These are phyloP conservation scores for Peucedramus taeniatus DNA, from an alignment of 2,113 vertebrate genomes.

Conservation along the genomic window DNA sequence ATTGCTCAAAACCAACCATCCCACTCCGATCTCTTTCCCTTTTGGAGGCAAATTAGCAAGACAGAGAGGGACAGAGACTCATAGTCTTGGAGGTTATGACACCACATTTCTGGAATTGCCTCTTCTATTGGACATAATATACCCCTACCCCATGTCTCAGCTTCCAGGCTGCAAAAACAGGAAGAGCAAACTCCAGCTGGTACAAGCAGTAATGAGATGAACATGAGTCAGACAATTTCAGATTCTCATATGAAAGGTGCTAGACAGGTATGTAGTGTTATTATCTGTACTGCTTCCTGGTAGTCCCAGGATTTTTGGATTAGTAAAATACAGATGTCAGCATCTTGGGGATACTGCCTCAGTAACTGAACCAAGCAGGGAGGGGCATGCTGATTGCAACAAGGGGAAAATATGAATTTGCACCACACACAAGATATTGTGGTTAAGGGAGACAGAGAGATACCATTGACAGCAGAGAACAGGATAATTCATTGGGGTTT, in stretches of 20 bases:
- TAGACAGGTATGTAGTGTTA: conserved; percentile 10
- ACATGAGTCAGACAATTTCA: background rate
- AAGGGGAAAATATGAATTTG: background rate
- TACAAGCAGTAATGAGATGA: background rate
- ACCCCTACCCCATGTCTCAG: background rate
- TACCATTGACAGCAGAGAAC: conserved; percentile 15
- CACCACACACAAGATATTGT: conserved; percentile 29
- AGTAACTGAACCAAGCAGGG: background rate
- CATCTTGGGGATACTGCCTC: background rate
- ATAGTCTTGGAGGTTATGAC: background rate
- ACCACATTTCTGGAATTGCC: background rate
- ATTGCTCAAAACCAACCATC: background rate
- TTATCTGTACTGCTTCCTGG: conserved; percentile 1
- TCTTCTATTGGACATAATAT: background rate
- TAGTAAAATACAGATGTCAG: conserved; percentile 5
- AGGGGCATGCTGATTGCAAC: background rate
- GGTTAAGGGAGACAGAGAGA: conserved; percentile 9
- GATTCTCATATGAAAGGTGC: conserved; percentile 1
- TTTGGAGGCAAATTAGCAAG: background rate
- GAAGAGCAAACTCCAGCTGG: background rate
- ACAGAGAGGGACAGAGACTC: background rate
- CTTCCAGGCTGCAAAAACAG: background rate
- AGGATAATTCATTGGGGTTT: conserved; percentile 13
- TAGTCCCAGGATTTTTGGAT: conserved; percentile 44
- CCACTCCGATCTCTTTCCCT: background rate